These are phyloP conservation scores for Drosophila triauraria DNA, from an alignment of 1,140 invertebrate species.

Conservation along the genomic window DNA sequence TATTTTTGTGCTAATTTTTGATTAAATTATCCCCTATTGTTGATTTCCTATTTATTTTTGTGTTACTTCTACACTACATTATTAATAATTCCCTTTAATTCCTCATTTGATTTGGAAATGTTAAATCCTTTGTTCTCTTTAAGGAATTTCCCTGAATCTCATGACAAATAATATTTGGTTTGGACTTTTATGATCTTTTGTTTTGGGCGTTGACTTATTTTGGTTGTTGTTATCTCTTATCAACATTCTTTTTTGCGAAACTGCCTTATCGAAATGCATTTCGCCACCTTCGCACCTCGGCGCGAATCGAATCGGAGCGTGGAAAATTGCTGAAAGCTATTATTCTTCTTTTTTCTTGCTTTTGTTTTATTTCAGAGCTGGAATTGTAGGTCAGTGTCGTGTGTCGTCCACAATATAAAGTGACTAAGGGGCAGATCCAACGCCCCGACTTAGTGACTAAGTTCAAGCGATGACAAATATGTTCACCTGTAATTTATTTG, in stretches of 20 bases:
- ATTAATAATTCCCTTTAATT: not conserved
- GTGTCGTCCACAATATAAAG: not conserved
- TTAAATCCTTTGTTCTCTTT: not conserved
- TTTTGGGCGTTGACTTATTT: constrained; percentile 24
- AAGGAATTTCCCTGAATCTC: not conserved
- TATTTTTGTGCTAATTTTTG: too few relatives aligned
- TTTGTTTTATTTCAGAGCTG: not conserved
- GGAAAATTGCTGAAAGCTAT: not conserved
- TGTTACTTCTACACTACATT: not conserved
- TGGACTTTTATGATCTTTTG: constrained; percentile 16
- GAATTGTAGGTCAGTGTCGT: constrained; percentile 38
- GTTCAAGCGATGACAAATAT: constrained; percentile 48
- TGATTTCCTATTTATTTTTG: not conserved
- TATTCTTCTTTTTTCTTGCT: not conserved
- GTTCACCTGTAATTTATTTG: constrained; percentile 33
- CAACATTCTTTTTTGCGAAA: not conserved
- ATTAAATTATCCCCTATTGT: too few relatives aligned
- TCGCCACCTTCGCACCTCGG: constrained; percentile 3
- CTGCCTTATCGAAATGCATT: constrained; percentile 18
- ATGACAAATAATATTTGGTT: not conserved
- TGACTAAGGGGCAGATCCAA: constrained; percentile 14
- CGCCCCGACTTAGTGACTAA: constrained; percentile 7
- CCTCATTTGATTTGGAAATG: not conserved
- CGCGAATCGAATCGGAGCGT: not conserved
- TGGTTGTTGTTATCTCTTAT: constrained; percentile 9